Conservation (phyloP, 2,888 invertebrate species). For the Atethmia centrago region DNA sequence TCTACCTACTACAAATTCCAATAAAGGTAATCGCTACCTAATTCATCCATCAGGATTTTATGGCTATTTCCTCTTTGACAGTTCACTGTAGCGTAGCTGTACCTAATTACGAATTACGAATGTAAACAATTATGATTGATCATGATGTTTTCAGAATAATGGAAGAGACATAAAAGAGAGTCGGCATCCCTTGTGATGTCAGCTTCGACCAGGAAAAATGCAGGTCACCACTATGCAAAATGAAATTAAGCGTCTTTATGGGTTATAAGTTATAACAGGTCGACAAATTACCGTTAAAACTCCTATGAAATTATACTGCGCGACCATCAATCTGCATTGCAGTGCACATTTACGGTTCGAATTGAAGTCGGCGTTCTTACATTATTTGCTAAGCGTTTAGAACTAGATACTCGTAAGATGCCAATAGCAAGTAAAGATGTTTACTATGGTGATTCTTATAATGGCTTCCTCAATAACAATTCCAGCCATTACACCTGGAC, state of each 20-base stretch:
- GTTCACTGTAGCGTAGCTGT: not conserved
- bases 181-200: not conserved
- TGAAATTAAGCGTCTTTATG: not conserved
- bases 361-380: slow-evolving; percentile 12
- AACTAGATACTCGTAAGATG: slow-evolving; percentile 10
- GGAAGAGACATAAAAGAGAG: not conserved
- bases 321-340: slow-evolving; percentile 10
- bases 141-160: not conserved
- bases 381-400: slow-evolving; percentile 29
- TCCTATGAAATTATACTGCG: slow-evolving; percentile 33
- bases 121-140: no score
- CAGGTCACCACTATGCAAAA: not conserved
- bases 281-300: slow-evolving; percentile 27
- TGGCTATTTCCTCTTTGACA: not conserved
- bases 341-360: slow-evolving; percentile 10
- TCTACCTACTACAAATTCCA: not conserved
- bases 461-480: slow-evolving; percentile 59
- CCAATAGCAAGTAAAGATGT: slow-evolving; percentile 41
- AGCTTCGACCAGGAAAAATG: not conserved
- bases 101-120: no score
- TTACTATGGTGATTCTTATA: slow-evolving; percentile 45
- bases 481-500: slow-evolving; percentile 44
- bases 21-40: not conserved
- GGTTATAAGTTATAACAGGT: slow-evolving; percentile 13
- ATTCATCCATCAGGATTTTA: not conserved